Evolutionary conservation across 2,888 invertebrate species (phyloP).

Genomic region (Mechanitis messenoides): DNA sequence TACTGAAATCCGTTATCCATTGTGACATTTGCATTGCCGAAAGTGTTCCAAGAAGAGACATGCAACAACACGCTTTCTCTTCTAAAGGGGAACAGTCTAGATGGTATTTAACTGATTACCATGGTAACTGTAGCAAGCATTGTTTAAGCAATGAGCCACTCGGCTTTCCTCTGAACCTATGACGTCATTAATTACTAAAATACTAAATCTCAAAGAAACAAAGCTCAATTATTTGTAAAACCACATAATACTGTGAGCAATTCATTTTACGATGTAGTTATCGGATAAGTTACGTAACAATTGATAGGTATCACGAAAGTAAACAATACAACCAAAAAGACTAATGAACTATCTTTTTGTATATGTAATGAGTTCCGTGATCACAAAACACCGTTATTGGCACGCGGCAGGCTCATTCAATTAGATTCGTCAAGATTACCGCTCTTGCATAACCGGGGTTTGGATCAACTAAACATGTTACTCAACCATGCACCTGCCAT

Average conservation of each 20-base stretch:
- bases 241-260: not conserved
- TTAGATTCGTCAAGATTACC: conserved; percentile 57
- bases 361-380: conserved; percentile 53
- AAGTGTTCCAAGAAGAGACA: conserved; percentile 66
- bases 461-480: conserved; percentile 55
- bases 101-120: conserved; percentile 66
- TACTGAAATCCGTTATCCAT: conserved; percentile 60
- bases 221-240: not conserved
- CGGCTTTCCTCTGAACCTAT: conserved; percentile 12
- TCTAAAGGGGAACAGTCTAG: conserved; percentile 62
- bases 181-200: conserved; percentile 1
- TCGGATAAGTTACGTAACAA: too few relatives aligned
- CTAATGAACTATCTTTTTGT: conserved; percentile 7
- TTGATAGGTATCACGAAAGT: not conserved
- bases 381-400: conserved; percentile 63
- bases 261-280: not conserved
- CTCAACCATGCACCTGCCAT: conserved; percentile 60
- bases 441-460: conserved; percentile 62
- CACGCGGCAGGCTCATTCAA: conserved; percentile 52
- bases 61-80: conserved; percentile 64
- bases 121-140: conserved; percentile 62
- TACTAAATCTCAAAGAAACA: not conserved
- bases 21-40: conserved; percentile 66
- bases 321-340: conserved; percentile 3
- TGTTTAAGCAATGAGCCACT: conserved; percentile 24